These are phyloP conservation scores for Abrostola triplasia DNA, from an alignment of 2,888 invertebrate species.

Conservation along the genomic window DNA sequence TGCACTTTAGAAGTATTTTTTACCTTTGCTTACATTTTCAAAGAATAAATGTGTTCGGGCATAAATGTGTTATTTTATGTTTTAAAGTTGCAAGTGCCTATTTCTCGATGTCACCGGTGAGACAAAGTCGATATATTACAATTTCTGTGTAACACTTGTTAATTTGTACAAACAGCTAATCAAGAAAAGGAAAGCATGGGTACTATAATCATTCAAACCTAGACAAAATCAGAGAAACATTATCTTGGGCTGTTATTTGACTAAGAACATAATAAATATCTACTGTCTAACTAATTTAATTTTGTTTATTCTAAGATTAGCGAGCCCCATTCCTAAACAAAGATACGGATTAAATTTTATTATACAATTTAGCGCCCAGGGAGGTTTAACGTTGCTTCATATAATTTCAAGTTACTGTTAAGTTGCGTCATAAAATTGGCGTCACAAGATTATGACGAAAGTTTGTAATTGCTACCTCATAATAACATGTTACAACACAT, in stretches of 20 bases:
- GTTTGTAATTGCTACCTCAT: constrained; percentile 45
- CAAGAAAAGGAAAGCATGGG: not conserved
- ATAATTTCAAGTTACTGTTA: constrained; percentile 34
- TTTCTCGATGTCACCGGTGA: too few species aligned
- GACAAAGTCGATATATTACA: too few species aligned
- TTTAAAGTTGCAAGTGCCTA: too few species aligned
- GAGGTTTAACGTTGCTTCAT: constrained; percentile 24
- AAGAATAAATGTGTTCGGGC: too few species aligned
- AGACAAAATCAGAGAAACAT: not conserved
- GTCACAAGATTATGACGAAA: constrained; percentile 37
- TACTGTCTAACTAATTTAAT: constrained; percentile 12
- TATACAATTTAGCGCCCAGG: constrained; percentile 13
- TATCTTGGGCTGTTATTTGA: not conserved
- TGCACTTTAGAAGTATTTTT: too few species aligned
- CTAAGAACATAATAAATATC: not conserved
- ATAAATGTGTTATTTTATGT: too few species aligned
- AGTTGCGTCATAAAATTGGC: constrained; percentile 34
- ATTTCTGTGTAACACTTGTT: too few species aligned
- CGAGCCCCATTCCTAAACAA: constrained; percentile 20
- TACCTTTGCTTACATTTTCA: too few species aligned
- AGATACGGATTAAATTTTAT: constrained; percentile 35
- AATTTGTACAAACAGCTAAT: too few species aligned
- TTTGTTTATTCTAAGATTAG: constrained; percentile 4
- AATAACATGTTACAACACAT: constrained; percentile 20
- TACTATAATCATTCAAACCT: not conserved